These are phyloP conservation scores for Hirudinaria manillensis DNA, from an alignment of 2,888 invertebrate species.

Conservation along the genomic window DNA sequence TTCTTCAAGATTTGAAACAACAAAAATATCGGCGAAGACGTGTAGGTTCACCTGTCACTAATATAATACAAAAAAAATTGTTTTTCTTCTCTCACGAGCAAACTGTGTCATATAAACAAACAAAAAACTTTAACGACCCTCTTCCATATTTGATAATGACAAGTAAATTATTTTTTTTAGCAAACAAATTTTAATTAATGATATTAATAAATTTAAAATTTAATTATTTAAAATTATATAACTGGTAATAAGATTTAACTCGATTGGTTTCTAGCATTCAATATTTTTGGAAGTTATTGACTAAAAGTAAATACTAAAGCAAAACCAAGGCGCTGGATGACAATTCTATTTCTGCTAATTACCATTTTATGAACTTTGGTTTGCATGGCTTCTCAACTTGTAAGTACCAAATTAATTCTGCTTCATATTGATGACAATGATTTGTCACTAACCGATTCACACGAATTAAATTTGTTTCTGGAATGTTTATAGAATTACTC, in stretches of 20 bases:
- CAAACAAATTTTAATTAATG: background rate
- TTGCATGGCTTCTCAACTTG: too few species aligned
- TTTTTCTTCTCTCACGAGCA: background rate
- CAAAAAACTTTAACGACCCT: background rate
- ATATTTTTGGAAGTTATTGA: background rate
- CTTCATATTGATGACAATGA: background rate
- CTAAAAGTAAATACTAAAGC: too few species aligned
- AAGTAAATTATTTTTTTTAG: background rate
- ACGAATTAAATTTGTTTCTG: too few species aligned
- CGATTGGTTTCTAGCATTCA: background rate
- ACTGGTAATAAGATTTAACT: background rate
- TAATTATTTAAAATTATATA: background rate
- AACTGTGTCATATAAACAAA: background rate
- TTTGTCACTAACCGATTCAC: background rate
- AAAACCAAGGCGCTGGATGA: too few species aligned
- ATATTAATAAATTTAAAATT: background rate
- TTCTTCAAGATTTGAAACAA: too few species aligned
- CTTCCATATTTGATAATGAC: background rate
- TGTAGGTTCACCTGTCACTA: background rate
- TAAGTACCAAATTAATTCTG: too few species aligned
- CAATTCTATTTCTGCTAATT: too few species aligned
- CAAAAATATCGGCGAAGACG: too few species aligned
- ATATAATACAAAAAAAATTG: background rate
- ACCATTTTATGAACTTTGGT: too few species aligned
- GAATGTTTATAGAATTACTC: too few species aligned